A percentile compares a stretch with the other conserved stretches of the same genome.
These are phyloP conservation scores for Catagonus wagneri DNA, from an alignment of 2,113 vertebrate genomes.

Conservation along the genomic window DNA sequence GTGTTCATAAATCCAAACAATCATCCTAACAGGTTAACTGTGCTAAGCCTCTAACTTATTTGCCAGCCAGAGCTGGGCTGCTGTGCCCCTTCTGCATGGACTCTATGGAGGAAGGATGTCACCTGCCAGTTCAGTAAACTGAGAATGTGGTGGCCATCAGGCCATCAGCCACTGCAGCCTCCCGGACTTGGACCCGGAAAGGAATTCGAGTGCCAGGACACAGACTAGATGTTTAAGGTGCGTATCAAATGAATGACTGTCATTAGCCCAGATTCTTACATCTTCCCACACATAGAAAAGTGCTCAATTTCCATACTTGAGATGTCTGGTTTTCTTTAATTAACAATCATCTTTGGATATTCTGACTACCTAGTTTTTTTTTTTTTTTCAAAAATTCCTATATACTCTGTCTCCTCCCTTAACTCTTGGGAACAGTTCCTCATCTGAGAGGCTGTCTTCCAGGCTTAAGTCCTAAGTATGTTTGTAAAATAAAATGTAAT, in stretches of 20 bases:
- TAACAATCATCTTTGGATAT: background rate
- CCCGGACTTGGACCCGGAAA: background rate
- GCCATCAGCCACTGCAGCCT: background rate
- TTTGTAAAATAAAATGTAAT: fast-evolving
- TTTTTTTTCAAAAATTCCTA: background rate
- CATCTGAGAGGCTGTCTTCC: background rate
- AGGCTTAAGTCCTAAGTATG: background rate
- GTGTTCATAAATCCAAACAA: background rate
- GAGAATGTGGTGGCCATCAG: fast-evolving
- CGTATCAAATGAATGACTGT: background rate
- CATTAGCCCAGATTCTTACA: background rate
- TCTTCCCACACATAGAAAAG: background rate
- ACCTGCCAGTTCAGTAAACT: background rate
- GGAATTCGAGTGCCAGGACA: too few species aligned
- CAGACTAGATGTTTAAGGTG: too few species aligned
- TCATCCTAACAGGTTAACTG: background rate
- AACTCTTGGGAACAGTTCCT: background rate
- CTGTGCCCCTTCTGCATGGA: background rate
- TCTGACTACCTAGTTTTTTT: background rate
- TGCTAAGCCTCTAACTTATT: background rate
- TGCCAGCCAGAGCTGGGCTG: background rate
- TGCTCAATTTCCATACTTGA: background rate
- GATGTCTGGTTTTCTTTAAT: background rate
- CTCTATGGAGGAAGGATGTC: background rate
- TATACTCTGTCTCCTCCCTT: background rate